Percentiles rank a stretch among this genome's conserved stretches.
These are phyloP conservation scores for Amphibalanus amphitrite DNA, from an alignment of 1,140 invertebrate species.

Conservation along the genomic window DNA sequence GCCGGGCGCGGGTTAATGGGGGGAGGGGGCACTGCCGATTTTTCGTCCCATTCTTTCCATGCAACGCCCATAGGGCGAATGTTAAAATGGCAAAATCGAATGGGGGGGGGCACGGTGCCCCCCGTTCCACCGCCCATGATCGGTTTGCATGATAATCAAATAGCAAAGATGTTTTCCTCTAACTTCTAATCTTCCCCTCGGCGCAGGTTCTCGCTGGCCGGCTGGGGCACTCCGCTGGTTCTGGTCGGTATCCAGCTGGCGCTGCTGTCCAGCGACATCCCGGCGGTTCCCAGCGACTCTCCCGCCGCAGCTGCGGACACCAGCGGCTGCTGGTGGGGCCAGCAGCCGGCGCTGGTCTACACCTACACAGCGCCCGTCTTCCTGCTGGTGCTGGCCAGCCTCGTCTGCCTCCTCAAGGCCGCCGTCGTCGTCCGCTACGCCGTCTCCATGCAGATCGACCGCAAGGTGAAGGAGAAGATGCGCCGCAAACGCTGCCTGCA, in stretches of 20 bases:
- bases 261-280: background rate
- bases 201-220: background rate
- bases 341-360: constrained; percentile 23
- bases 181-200: too few relatives aligned
- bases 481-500: constrained; percentile 36
- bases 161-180: too few relatives aligned
- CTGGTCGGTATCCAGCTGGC: background rate
- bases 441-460: constrained; percentile 14
- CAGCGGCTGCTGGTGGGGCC: background rate
- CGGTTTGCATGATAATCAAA: too few relatives aligned
- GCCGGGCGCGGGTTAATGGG: too few relatives aligned
- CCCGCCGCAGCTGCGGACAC: constrained; percentile 1
- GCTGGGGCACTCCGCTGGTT: background rate
- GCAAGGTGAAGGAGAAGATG: constrained; percentile 37
- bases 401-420: constrained; percentile 29
- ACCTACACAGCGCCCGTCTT: constrained; percentile 29
- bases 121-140: too few relatives aligned
- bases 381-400: constrained; percentile 25
- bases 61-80: too few relatives aligned
- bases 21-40: too few relatives aligned
- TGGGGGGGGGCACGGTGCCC: too few relatives aligned
- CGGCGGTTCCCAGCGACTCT: too few relatives aligned
- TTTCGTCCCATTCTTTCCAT: too few relatives aligned
- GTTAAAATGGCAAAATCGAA: too few relatives aligned
- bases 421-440: constrained; percentile 30